Percentiles rank a stretch among this genome's conserved stretches.
Conservation (phyloP, 1,140 invertebrate species). For the Whitmania pigra region DNA sequence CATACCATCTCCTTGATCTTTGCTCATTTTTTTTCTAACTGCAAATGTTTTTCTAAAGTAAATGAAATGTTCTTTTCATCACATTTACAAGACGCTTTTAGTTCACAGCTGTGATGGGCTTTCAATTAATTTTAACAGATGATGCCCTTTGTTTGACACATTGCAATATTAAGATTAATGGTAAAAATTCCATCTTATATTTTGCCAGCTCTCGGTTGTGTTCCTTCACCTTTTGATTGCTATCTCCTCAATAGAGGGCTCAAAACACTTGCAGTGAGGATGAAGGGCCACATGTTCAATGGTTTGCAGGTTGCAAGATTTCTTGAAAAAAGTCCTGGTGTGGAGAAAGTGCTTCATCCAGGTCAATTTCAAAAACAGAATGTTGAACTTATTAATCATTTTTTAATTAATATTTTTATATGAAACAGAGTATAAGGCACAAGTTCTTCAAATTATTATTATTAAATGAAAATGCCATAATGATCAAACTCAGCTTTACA, state of each 20-base stretch:
- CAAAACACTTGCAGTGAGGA: conserved; percentile 80
- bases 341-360: conserved; percentile 72
- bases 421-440: neutral
- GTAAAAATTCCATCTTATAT: too few species aligned
- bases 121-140: too few species aligned
- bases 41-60: too few species aligned
- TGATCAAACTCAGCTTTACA: neutral
- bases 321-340: conserved; percentile 61
- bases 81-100: too few species aligned
- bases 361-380: conserved; percentile 44
- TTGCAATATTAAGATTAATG: too few species aligned
- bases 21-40: too few species aligned
- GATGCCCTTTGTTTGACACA: too few species aligned
- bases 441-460: neutral
- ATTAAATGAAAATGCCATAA: neutral
- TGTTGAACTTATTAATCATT: conserved; percentile 13
- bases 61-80: too few species aligned
- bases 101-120: too few species aligned
- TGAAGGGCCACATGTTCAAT: conserved; percentile 75
- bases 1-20: too few species aligned
- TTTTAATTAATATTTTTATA: too few species aligned
- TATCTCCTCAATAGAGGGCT: conserved; percentile 81
- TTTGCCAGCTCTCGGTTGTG: conserved; percentile 60
- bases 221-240: conserved; percentile 93
- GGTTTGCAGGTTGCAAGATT: conserved; percentile 63